Base-by-base conservation (phyloP, 2,888 invertebrate genomes). In the Ophioninae sp. region DNA sequence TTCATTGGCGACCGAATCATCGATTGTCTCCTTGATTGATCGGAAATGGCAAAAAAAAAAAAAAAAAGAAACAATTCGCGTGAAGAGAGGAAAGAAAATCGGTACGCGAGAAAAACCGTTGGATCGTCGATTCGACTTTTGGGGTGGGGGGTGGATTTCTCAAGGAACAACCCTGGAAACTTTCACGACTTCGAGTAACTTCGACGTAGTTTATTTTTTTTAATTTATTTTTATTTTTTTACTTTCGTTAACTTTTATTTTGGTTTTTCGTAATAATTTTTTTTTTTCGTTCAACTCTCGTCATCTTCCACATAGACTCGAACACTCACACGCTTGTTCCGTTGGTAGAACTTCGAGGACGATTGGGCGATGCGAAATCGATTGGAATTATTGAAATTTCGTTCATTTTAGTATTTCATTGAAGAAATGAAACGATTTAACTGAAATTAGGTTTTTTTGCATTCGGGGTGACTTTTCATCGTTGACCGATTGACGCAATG, bases 1-100 rank as follows among this genome's bases (percentile, higher is more conserved):
- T 89, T 91, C 90, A 91, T 91, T 87, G 82, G 30, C 77, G 51
- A 81, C 84, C 80, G 74, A 75, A 85, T 79, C 77, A 73, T 64
- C 59, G 64, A 69, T 69, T 75, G 61, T 64, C 30, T 83, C 68
- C 44, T 84, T 82, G 41, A 41, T 77, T 72, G 82, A 58, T 8
- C 30, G 51, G 37, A 58, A 39, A 6, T 6, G 8, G 20, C 37
- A 61, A 13, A 39, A 69, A 71, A 59, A 39, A 56, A n/a, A 8
- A 69, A 23, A 8, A 9, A 56, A 5, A 8, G 69, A n/a, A n/a
- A 9, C 44, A 6, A 30, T 58, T 71, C 56, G 37, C 51, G 51
- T 17, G 17, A 51, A 51, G 59, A 59, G 22, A 13, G 17, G 17
- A 13, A 51, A 51, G 13, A 17, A 13, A 51, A 13, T 51, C 51